These are phyloP conservation scores for Poeciliopsis paucimaculata DNA, from an alignment of 2,797 vertebrate species.

Conservation along the genomic window DNA sequence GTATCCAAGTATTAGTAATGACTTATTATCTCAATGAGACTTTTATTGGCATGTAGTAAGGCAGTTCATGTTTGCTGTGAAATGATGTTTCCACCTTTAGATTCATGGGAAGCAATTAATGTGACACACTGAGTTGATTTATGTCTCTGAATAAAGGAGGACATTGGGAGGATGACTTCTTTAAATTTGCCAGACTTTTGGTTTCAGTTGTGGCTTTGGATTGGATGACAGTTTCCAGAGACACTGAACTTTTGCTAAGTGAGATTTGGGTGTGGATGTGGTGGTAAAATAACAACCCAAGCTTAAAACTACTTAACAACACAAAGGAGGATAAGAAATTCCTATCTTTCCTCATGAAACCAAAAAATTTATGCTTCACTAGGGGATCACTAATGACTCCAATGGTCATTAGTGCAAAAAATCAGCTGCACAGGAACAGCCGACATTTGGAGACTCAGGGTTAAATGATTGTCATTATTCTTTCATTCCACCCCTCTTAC, in stretches of 20 bases:
- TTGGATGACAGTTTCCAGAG: conserved; percentile 30
- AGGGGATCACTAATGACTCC: not conserved
- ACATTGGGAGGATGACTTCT: conserved; percentile 53
- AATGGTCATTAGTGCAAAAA: not conserved
- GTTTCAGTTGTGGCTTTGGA: conserved; percentile 54
- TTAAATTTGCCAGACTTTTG: conserved; percentile 33
- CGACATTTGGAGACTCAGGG: not conserved
- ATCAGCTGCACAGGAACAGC: not conserved
- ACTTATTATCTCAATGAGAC: conserved; percentile 16
- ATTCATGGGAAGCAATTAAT: conserved; percentile 30
- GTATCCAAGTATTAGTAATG: conserved; percentile 4
- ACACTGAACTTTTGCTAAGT: conserved; percentile 6
- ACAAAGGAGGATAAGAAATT: not conserved
- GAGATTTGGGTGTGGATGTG: conserved; percentile 42
- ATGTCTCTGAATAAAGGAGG: conserved; percentile 36
- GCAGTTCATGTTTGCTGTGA: conserved; percentile 14
- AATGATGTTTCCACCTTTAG: conserved; percentile 19
- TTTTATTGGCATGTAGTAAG: conserved; percentile 27
- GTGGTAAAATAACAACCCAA: conserved; percentile 5
- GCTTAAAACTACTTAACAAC: not conserved
- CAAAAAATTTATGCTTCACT: not conserved
- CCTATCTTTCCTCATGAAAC: not conserved
- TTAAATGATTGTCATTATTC: not conserved
- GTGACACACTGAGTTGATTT: conserved; percentile 42
- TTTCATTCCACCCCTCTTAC: not conserved